phyloP scores from a whole-genome alignment of 1,140 invertebrate species.

The Cataglyphis hispanica region DNA sequence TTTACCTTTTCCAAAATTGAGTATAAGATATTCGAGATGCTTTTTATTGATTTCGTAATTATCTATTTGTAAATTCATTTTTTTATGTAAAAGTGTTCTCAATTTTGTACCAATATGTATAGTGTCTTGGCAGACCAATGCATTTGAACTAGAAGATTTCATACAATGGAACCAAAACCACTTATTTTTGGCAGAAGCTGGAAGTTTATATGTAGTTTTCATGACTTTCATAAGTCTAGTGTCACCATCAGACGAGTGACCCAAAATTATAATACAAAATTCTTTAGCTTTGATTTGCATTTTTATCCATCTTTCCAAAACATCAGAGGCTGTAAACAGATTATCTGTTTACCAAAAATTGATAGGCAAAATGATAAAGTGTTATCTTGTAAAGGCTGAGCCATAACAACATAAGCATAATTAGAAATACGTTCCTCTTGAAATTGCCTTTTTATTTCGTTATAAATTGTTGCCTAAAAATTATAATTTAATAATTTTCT shows the following conservation, averaged over 20 bases:
- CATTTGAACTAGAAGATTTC: not conserved
- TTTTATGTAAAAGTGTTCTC: slow-evolving; percentile 4
- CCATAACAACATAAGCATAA: not conserved
- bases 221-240: not conserved
- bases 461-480: too few species aligned
- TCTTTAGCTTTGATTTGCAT: too few species aligned
- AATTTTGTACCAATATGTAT: slow-evolving; percentile 11
- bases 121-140: slow-evolving; percentile 1
- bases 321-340: not conserved
- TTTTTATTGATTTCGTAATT: not conserved
- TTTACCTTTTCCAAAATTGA: not conserved
- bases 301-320: too few species aligned
- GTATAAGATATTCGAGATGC: not conserved
- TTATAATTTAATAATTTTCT: too few species aligned
- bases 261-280: not conserved
- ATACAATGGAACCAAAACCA: too few species aligned
- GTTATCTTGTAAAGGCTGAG: not conserved
- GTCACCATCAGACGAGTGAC: not conserved
- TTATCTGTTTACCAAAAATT: not conserved
- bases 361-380: not conserved
- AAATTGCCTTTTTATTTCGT: too few species aligned
- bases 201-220: not conserved
- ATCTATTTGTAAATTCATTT: not conserved
- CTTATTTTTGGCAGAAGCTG: too few species aligned
- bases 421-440: not conserved